These are phyloP conservation scores for Chelonus insularis DNA, from an alignment of 1,140 invertebrate species.

Conservation along the genomic window DNA sequence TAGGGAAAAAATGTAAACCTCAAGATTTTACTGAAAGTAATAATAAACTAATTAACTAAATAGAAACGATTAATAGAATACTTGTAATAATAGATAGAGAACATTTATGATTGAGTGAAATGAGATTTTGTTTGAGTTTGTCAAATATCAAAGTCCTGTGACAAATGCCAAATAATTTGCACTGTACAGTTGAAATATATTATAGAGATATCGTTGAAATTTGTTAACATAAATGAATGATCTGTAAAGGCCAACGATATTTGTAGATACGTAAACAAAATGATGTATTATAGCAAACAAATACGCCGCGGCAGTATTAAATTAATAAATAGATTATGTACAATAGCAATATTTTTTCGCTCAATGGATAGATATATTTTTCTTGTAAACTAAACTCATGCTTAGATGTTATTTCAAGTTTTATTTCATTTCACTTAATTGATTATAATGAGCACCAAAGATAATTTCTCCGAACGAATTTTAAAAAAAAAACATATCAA, in stretches of 20 bases:
- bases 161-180: no score
- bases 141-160: no score
- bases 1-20: constrained; percentile 19
- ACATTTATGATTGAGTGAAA: no score
- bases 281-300: constrained; percentile 2
- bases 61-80: not conserved
- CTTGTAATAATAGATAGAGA: no score
- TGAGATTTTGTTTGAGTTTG: no score
- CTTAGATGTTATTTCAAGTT: not conserved
- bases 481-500: constrained; percentile 8
- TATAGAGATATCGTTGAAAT: no score
- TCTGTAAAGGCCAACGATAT: not conserved
- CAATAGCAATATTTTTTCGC: constrained; percentile 14
- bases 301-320: constrained; percentile 18
- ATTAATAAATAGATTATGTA: not conserved
- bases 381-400: not conserved
- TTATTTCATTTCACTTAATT: not conserved
- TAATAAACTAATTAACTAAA: not conserved
- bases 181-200: no score
- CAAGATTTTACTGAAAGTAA: not conserved
- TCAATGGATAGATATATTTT: constrained; percentile 5
- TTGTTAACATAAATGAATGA: not conserved
- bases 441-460: not conserved
- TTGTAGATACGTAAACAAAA: not conserved
- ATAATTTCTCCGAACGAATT: not conserved